Evolutionary conservation across 1,140 invertebrate genomes (phyloP).

Genomic region (Pissodes strobi): DNA sequence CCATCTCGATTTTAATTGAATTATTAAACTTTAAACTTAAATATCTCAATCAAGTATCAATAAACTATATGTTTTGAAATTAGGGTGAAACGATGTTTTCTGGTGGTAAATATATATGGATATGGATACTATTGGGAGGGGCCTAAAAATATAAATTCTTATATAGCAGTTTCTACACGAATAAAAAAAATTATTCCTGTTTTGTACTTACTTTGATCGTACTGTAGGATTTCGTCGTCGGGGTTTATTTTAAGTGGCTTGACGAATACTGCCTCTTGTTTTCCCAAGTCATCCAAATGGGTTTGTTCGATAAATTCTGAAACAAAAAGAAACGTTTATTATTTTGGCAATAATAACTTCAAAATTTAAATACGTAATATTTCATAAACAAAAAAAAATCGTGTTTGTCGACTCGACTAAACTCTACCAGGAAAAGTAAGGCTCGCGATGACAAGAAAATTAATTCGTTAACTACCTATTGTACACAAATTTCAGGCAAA

Average conservation of each 20-base stretch:
- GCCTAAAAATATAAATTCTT: neutral
- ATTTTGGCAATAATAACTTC: too few species aligned
- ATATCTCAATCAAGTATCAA: too few species aligned
- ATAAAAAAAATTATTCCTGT: neutral
- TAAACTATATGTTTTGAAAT: too few species aligned
- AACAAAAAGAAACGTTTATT: too few species aligned
- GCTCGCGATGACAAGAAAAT: neutral
- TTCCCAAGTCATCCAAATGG: constrained; percentile 35
- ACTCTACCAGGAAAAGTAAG: too few species aligned
- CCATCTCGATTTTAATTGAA: too few species aligned
- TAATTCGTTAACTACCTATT: constrained; percentile 13
- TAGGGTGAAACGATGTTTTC: neutral
- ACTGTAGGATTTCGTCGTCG: constrained; percentile 36
- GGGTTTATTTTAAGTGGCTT: constrained; percentile 49
- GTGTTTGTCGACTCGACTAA: too few species aligned
- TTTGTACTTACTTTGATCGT: constrained; percentile 19
- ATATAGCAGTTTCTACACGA: neutral
- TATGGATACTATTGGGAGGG: neutral
- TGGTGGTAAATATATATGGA: neutral
- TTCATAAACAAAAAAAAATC: neutral
- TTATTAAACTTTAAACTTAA: too few species aligned
- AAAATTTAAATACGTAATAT: too few species aligned
- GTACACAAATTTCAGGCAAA: neutral
- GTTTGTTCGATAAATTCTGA: constrained; percentile 40
- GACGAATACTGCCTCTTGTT: constrained; percentile 43